phyloP scores from a whole-genome alignment of 2,113 vertebrate genomes.

The Anguilla rostrata region DNA sequence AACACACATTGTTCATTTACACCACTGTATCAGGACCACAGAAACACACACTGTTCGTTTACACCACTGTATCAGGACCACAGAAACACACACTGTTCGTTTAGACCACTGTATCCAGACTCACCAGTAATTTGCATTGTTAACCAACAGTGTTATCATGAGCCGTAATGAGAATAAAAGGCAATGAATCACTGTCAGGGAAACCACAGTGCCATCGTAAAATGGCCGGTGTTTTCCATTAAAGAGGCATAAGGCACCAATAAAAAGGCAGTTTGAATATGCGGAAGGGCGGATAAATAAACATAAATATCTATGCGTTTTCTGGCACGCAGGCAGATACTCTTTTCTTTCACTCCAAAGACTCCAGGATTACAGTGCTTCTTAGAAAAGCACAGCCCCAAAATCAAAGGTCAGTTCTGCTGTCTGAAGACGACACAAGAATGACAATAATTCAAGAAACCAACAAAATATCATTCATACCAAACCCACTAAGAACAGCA shows the following conservation, averaged over 20 bases:
- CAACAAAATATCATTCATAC: not conserved
- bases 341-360: conserved; percentile 47
- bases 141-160: not conserved
- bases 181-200: not conserved
- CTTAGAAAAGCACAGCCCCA: too few relatives aligned
- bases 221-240: not conserved
- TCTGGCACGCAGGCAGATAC: conserved; percentile 27
- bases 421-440: not conserved
- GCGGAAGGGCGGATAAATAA: conserved; percentile 23
- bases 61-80: not conserved
- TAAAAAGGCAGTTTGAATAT: conserved; percentile 29
- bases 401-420: not conserved
- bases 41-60: not conserved
- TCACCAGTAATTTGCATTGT: not conserved
- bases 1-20: too few relatives aligned
- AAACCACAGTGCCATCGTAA: not conserved
- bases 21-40: too few relatives aligned
- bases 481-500: not conserved
- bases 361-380: not conserved
- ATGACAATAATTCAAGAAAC: not conserved
- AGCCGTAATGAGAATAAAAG: not conserved
- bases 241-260: conserved; percentile 21
- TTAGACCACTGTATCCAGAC: not conserved
- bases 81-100: not conserved
- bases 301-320: too few relatives aligned